Percentiles rank a stretch among this genome's conserved stretches.
phyloP scores from a whole-genome alignment of 2,113 vertebrate species.

The Sceloporus undulatus region DNA sequence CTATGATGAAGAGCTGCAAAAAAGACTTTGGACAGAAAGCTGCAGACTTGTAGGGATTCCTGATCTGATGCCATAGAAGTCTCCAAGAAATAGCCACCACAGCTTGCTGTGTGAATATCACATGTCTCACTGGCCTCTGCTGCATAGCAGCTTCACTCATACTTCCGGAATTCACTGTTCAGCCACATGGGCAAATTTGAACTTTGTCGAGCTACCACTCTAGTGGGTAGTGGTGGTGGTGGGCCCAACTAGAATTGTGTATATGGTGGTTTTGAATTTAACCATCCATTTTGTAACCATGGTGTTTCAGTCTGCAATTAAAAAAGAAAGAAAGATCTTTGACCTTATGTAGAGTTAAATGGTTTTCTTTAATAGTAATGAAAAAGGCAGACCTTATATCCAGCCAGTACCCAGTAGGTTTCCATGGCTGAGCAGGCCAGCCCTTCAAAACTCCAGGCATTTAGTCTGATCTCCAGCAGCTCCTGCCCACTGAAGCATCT shows the following conservation, averaged over 20 bases:
- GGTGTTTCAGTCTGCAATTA: constrained; percentile 76
- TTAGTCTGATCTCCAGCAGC: constrained; percentile 1
- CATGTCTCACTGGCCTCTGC: constrained; percentile 49
- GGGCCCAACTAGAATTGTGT: constrained; percentile 67
- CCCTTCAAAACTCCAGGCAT: neutral
- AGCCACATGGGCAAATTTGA: constrained; percentile 67
- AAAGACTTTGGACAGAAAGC: constrained; percentile 86
- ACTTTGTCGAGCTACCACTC: constrained; percentile 66
- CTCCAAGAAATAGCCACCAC: constrained; percentile 49
- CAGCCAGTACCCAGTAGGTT: too few relatives aligned
- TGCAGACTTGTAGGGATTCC: constrained; percentile 81
- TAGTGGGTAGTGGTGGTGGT: constrained; percentile 33
- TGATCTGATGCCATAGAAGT: constrained; percentile 44
- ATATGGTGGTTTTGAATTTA: constrained; percentile 74
- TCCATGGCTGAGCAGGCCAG: neutral
- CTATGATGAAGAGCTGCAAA: constrained; percentile 83
- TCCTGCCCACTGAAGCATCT: constrained; percentile 40
- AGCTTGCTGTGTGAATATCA: constrained; percentile 59
- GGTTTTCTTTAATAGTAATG: constrained; percentile 55
- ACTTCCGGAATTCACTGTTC: constrained; percentile 69
- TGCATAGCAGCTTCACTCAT: constrained; percentile 63
- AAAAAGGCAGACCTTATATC: too few relatives aligned
- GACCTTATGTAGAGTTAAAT: constrained; percentile 67
- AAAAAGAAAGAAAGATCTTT: constrained; percentile 65
- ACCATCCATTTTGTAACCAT: constrained; percentile 78